phyloP scores from a whole-genome alignment of 2,113 vertebrate genomes.

The Gulo gulo region DNA sequence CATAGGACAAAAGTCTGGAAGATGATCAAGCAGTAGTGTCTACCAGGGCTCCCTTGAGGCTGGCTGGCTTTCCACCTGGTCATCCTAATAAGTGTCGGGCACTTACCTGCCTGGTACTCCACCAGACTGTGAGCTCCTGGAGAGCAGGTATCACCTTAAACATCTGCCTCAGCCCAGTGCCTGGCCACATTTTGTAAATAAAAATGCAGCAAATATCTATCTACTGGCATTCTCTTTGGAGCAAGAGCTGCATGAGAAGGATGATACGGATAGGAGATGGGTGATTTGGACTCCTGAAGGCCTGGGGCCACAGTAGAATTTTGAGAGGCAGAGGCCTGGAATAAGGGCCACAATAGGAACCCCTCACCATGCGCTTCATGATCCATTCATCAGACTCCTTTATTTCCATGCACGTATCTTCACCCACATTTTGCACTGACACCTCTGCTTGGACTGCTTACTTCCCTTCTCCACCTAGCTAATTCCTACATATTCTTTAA shows the following conservation, averaged over 20 bases:
- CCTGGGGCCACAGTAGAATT: background rate
- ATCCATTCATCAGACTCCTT: background rate
- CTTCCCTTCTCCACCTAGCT: conserved; percentile 2
- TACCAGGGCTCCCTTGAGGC: background rate
- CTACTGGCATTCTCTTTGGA: background rate
- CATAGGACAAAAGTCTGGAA: background rate
- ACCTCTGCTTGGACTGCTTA: background rate
- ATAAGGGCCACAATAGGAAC: background rate
- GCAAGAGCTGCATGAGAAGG: background rate
- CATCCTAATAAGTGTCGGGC: background rate
- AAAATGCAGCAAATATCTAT: background rate
- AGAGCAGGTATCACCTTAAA: background rate
- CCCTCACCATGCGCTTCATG: background rate
- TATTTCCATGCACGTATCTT: background rate
- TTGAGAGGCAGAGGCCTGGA: background rate
- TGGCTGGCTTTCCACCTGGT: background rate
- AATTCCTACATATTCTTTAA: conserved; percentile 45
- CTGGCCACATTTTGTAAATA: background rate
- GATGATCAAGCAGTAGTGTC: background rate
- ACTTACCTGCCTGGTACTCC: background rate
- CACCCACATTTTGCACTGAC: background rate
- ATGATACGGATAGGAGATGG: background rate
- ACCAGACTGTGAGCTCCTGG: background rate
- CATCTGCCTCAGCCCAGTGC: background rate
- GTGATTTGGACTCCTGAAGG: background rate